These are phyloP conservation scores for Oreochromis aureus DNA, from an alignment of 2,113 vertebrate genomes.

Conservation along the genomic window DNA sequence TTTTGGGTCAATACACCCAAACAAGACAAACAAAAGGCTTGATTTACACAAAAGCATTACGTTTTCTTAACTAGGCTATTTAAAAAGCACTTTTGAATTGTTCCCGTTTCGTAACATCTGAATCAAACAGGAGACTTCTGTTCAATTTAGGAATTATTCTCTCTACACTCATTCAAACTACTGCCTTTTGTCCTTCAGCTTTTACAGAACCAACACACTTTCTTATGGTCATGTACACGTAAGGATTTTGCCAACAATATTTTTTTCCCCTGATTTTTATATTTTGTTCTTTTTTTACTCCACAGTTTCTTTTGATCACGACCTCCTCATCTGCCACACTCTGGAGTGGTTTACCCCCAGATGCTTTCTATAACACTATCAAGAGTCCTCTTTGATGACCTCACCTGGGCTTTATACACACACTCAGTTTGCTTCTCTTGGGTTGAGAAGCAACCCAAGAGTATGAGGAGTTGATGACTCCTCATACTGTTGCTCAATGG, in stretches of 20 bases:
- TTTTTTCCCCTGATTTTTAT: fast-evolving
- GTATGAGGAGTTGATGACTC: background rate
- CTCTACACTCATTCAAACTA: background rate
- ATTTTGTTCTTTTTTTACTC: background rate
- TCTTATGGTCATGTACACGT: background rate
- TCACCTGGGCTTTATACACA: background rate
- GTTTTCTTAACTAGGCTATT: background rate
- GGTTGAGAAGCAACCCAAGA: background rate
- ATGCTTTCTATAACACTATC: background rate
- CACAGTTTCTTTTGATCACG: fast-evolving
- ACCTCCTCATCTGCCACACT: background rate
- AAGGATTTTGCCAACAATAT: background rate
- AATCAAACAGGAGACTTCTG: background rate
- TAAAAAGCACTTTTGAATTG: background rate
- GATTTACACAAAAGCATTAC: background rate
- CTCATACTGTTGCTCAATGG: background rate
- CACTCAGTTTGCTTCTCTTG: background rate
- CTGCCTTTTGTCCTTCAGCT: background rate
- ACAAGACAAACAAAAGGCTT: background rate
- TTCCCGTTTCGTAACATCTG: background rate
- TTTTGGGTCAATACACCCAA: background rate
- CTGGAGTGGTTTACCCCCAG: background rate
- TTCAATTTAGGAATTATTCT: background rate
- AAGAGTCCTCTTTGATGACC: background rate
- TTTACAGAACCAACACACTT: background rate